phyloP scores from a whole-genome alignment of 2,888 invertebrate genomes.

The Chrysina gloriosa region DNA sequence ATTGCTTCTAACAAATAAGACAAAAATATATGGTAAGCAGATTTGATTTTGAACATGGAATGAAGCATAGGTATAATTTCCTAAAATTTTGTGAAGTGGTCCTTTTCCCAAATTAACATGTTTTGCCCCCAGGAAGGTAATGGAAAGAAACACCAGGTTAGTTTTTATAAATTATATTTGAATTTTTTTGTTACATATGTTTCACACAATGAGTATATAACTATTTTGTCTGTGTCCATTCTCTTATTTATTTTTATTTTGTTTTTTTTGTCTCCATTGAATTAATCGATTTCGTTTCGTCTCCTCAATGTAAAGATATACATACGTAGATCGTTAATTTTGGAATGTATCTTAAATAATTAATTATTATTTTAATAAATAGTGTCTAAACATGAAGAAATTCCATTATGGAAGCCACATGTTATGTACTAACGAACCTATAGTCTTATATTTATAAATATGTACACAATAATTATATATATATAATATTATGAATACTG shows the following conservation, averaged over 20 bases:
- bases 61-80: no score
- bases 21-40: no score
- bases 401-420: conserved; percentile 55
- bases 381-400: conserved; percentile 51
- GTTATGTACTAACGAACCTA: conserved; percentile 51
- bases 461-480: conserved; percentile 55
- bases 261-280: conserved; percentile 6
- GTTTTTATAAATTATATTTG: conserved; percentile 58
- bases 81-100: no score
- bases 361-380: conserved; percentile 49
- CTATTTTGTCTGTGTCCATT: conserved; percentile 46
- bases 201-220: conserved; percentile 63
- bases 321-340: conserved; percentile 47
- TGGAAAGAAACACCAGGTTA: conserved; percentile 25
- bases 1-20: no score
- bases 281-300: conserved; percentile 10
- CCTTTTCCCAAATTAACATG: no score
- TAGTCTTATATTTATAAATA: conserved; percentile 48
- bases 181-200: conserved; percentile 55
- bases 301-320: conserved; percentile 43
- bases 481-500: conserved; percentile 57
- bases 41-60: no score
- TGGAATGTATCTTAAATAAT: conserved; percentile 57
- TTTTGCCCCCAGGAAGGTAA: neutral
- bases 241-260: conserved; percentile 20